These are phyloP conservation scores for Phania funesta DNA, from an alignment of 2,888 invertebrate species.

Conservation along the genomic window DNA sequence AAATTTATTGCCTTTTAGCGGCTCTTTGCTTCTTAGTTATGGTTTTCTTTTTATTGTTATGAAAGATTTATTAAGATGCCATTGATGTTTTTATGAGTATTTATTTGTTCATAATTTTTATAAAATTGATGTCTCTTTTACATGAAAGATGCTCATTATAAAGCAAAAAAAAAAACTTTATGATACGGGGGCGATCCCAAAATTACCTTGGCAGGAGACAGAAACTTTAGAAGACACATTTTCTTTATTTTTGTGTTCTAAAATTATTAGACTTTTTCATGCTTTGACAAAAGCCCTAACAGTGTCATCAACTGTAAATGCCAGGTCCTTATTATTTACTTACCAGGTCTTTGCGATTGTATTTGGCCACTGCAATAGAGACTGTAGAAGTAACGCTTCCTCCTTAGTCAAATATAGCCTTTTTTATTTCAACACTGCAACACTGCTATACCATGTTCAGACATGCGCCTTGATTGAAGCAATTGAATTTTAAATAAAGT, in stretches of 20 bases:
- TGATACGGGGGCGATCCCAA: background rate
- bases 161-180: background rate
- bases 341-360: too few species aligned
- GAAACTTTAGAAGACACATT: background rate
- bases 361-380: too few species aligned
- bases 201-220: background rate
- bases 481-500: too few species aligned
- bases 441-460: too few species aligned
- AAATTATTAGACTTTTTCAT: background rate
- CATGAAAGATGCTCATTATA: slow-evolving; percentile 9
- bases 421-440: too few species aligned
- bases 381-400: too few species aligned
- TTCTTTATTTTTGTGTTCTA: background rate
- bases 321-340: too few species aligned
- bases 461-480: too few species aligned
- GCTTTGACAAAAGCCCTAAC: too few species aligned
- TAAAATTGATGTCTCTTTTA: slow-evolving; percentile 26
- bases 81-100: slow-evolving; percentile 26
- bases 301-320: too few species aligned
- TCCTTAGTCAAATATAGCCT: too few species aligned
- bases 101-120: slow-evolving; percentile 20
- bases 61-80: slow-evolving; percentile 50
- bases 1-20: slow-evolving; percentile 17
- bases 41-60: slow-evolving; percentile 30
- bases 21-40: background rate